phyloP scores from a whole-genome alignment of 1,140 invertebrate genomes.

The Diuraphis noxia region DNA sequence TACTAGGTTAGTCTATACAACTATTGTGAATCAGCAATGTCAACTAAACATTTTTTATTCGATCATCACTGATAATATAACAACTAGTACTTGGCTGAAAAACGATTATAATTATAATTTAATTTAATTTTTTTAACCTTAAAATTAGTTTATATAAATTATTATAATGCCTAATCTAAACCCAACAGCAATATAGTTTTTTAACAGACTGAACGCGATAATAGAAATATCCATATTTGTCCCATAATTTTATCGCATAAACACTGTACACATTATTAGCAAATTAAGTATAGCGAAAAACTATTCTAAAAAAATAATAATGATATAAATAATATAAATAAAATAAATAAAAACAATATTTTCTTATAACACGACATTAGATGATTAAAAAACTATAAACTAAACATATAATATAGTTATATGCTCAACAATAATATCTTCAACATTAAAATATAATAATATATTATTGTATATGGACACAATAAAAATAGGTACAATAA shows the following conservation, averaged over 20 bases:
- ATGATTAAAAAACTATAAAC: background rate
- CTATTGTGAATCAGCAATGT: background rate
- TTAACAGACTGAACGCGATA: background rate
- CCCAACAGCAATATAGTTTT: background rate
- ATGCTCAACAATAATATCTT: conserved; percentile 14
- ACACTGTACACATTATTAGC: background rate
- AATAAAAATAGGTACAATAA: background rate
- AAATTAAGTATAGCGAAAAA: background rate
- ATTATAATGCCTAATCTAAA: background rate
- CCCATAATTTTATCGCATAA: background rate
- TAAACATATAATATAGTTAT: background rate
- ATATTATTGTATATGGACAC: background rate
- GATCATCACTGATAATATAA: background rate
- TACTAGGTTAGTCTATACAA: background rate
- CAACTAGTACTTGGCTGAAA: background rate
- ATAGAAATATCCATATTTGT: conserved; percentile 6
- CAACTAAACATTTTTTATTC: background rate
- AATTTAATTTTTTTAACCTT: background rate
- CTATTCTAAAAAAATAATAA: conserved; percentile 7
- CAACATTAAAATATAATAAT: background rate
- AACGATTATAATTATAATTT: background rate
- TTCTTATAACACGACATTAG: background rate
- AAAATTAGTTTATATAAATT: conserved; percentile 17
- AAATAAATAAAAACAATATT: background rate
- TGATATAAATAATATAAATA: background rate